These are phyloP conservation scores for Gobio gobio DNA, from an alignment of 2,113 vertebrate species.

Conservation along the genomic window DNA sequence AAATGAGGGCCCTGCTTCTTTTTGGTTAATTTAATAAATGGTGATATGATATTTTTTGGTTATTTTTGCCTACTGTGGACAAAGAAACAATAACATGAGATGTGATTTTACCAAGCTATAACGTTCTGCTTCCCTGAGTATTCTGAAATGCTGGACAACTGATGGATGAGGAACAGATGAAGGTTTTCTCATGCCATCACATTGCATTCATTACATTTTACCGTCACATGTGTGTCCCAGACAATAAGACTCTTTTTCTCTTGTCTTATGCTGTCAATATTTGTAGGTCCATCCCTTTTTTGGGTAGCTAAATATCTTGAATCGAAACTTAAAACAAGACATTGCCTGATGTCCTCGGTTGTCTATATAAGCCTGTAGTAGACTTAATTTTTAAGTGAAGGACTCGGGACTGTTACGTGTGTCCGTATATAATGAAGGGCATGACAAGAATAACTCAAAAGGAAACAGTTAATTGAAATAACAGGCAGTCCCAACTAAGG, in stretches of 20 bases:
- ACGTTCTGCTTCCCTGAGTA: background rate
- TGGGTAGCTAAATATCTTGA: background rate
- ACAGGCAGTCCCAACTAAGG: too few relatives aligned
- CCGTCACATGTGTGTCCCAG: slow-evolving; percentile 16
- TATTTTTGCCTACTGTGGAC: background rate
- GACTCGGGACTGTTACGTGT: too few relatives aligned
- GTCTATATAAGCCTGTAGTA: too few relatives aligned
- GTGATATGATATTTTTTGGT: too few relatives aligned
- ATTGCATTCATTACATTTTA: slow-evolving; percentile 10
- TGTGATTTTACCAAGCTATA: background rate
- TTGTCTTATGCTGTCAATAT: background rate
- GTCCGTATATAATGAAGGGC: too few relatives aligned
- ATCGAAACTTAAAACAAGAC: too few relatives aligned
- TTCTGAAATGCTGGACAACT: background rate
- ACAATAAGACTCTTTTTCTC: background rate
- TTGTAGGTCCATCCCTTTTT: background rate
- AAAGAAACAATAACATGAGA: background rate
- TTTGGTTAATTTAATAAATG: too few relatives aligned
- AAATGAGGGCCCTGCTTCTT: background rate
- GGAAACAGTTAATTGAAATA: too few relatives aligned
- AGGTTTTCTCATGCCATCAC: slow-evolving; percentile 1
- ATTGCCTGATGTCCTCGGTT: too few relatives aligned
- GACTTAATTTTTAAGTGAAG: too few relatives aligned
- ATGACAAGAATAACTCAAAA: too few relatives aligned
- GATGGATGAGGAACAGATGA: slow-evolving; percentile 13